phyloP scores from a whole-genome alignment of 2,113 vertebrate species.

The Triplophysa dalaica region DNA sequence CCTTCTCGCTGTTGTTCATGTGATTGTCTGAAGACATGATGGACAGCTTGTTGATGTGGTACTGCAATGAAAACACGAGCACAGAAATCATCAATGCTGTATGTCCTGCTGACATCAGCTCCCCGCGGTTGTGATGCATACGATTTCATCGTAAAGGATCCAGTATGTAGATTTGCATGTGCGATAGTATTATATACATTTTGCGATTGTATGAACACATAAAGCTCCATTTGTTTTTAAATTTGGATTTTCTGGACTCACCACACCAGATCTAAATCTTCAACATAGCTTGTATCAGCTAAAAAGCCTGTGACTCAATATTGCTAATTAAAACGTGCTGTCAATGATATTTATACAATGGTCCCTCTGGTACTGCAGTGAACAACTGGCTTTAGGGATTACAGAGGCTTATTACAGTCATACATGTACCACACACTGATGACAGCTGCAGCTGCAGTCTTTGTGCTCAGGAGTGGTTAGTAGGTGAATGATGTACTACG shows the following conservation, averaged over 20 bases:
- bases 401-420: slow-evolving; percentile 49
- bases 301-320: background rate
- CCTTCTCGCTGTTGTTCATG: slow-evolving; percentile 98
- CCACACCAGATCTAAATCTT: background rate
- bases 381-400: slow-evolving; percentile 66
- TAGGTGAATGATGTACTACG: background rate
- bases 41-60: slow-evolving; percentile 98
- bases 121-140: too few species aligned
- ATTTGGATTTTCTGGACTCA: background rate
- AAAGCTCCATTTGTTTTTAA: background rate
- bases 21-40: slow-evolving; percentile 98
- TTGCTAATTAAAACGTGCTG: slow-evolving; percentile 48
- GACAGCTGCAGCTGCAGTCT: slow-evolving; percentile 50
- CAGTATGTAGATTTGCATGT: too few species aligned
- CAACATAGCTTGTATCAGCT: background rate
- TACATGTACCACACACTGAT: slow-evolving; percentile 17
- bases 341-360: slow-evolving; percentile 71
- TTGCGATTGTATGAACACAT: too few species aligned
- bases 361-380: slow-evolving; percentile 56
- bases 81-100: background rate
- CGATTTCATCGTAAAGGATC: too few species aligned
- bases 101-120: too few species aligned
- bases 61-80: slow-evolving; percentile 72
- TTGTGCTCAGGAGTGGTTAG: slow-evolving; percentile 2
- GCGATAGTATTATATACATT: too few species aligned